phyloP scores from a whole-genome alignment of 1,140 invertebrate genomes.

The Sarcophaga bullata region DNA sequence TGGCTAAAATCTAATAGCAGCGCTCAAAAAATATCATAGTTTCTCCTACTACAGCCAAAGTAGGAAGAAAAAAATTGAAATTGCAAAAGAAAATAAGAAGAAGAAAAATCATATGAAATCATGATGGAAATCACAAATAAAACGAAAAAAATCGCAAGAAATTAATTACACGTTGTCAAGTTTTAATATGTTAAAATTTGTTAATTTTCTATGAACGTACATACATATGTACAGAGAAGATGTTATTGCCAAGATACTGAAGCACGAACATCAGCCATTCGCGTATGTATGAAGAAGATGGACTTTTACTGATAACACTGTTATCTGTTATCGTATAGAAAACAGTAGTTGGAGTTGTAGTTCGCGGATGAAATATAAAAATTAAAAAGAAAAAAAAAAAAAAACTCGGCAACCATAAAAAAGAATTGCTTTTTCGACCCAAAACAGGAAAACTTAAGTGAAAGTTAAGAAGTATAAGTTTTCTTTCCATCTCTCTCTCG shows the following conservation, averaged over 20 bases:
- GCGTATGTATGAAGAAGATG: too few relatives aligned
- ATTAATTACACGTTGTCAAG: constrained; percentile 14
- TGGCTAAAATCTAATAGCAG: not conserved
- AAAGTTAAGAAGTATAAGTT: not conserved
- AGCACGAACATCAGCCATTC: too few relatives aligned
- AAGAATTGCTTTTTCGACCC: not conserved
- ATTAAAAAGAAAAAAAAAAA: too few relatives aligned
- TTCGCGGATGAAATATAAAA: not conserved
- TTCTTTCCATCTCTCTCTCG: too few relatives aligned
- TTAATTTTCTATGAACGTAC: not conserved
- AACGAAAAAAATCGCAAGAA: too few relatives aligned
- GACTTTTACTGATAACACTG: too few relatives aligned
- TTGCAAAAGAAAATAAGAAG: too few relatives aligned
- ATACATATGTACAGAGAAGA: not conserved
- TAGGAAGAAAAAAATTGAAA: not conserved
- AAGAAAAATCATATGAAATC: too few relatives aligned
- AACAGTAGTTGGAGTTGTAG: not conserved
- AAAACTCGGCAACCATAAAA: too few relatives aligned
- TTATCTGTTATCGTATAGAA: not conserved
- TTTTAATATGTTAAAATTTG: constrained; percentile 20
- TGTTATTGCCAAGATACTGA: too few relatives aligned
- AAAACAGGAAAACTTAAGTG: constrained; percentile 21
- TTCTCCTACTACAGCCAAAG: not conserved
- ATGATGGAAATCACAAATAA: not conserved
- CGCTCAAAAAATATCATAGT: not conserved